A percentile compares a stretch with the other conserved stretches of the same genome.
Evolutionary conservation across 2,888 invertebrate genomes (phyloP).

Genomic region (Paralinhomoeus sp.): DNA sequence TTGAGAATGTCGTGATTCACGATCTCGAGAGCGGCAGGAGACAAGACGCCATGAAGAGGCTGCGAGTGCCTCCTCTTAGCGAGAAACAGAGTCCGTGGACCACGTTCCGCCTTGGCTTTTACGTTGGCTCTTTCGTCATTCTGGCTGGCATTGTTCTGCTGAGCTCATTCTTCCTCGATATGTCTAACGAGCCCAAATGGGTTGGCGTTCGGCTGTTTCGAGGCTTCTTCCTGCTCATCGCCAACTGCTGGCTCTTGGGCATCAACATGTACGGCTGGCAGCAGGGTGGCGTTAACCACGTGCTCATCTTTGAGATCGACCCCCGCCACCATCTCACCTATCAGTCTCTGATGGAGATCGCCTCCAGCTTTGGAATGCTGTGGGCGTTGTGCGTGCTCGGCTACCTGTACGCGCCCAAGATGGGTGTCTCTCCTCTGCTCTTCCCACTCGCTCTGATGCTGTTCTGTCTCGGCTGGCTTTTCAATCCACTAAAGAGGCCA

Average conservation of each 20-base stretch:
- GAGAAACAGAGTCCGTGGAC: slow-evolving; percentile 91
- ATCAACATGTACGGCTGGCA: slow-evolving; percentile 35
- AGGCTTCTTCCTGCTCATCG: slow-evolving; percentile 60
- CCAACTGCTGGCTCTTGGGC: slow-evolving; percentile 32
- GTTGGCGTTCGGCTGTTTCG: slow-evolving; percentile 76
- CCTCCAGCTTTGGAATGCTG: slow-evolving; percentile 29
- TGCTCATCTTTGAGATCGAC: slow-evolving; percentile 35
- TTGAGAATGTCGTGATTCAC: slow-evolving; percentile 41
- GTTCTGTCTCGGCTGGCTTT: slow-evolving; percentile 52
- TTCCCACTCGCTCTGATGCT: slow-evolving; percentile 60
- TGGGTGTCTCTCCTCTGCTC: slow-evolving; percentile 71
- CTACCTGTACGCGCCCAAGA: slow-evolving; percentile 52
- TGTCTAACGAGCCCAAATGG: too few species aligned
- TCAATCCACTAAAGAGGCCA: slow-evolving; percentile 76
- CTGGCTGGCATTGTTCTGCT: slow-evolving; percentile 28
- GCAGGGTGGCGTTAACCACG: slow-evolving; percentile 34
- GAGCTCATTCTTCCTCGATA: neutral
- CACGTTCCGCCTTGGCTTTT: slow-evolving; percentile 60
- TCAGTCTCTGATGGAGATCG: slow-evolving; percentile 32
- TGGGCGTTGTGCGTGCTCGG: slow-evolving; percentile 35
- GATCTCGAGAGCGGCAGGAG: slow-evolving; percentile 59
- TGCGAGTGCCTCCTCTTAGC: slow-evolving; percentile 83
- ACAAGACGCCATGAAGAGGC: slow-evolving; percentile 64
- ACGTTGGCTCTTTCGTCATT: slow-evolving; percentile 77
- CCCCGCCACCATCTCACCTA: slow-evolving; percentile 34